A percentile compares a stretch with the other conserved stretches of the same genome.
These are phyloP conservation scores for Acanthosoma haemorrhoidale DNA, from an alignment of 2,888 invertebrate species.

Conservation along the genomic window DNA sequence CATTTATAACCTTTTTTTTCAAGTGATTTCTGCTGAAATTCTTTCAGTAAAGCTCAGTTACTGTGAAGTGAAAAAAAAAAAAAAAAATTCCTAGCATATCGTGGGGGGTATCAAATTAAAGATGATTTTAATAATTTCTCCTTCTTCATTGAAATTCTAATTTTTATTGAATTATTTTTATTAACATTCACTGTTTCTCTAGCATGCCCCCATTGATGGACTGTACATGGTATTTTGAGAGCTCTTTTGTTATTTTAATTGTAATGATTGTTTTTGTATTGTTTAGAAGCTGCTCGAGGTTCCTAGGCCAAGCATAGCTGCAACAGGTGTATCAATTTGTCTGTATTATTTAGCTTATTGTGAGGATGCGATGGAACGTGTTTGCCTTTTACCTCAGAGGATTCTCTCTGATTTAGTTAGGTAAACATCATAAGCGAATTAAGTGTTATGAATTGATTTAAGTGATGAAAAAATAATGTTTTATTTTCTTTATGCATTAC, in stretches of 20 bases:
- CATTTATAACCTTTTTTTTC: too few species aligned
- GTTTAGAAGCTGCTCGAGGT: constrained; percentile 74
- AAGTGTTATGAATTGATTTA: neutral
- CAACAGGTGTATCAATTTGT: constrained; percentile 93
- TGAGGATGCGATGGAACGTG: constrained; percentile 95
- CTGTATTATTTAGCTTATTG: constrained; percentile 95
- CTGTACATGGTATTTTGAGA: neutral
- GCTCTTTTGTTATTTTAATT: neutral
- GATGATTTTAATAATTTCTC: too few species aligned
- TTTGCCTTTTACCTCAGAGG: constrained; percentile 76
- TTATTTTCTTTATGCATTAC: constrained; percentile 37
- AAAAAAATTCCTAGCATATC: too few species aligned
- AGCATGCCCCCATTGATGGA: too few species aligned
- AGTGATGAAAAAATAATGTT: neutral
- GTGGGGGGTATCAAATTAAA: too few species aligned
- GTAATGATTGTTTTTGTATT: neutral
- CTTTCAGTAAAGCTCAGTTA: too few species aligned
- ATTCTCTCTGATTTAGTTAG: constrained; percentile 72
- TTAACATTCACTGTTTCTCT: neutral
- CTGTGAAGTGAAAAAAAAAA: too few species aligned
- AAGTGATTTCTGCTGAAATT: too few species aligned
- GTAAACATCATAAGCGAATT: constrained; percentile 46
- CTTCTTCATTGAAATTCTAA: too few species aligned
- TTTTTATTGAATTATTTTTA: neutral
- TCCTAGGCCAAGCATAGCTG: constrained; percentile 87